Evolutionary conservation across 35 echinoderm and acorn worm species (phyloP), one percentile per base, ranked within the genome.

Genomic region (Heliocidaris erythrogramma): DNA sequence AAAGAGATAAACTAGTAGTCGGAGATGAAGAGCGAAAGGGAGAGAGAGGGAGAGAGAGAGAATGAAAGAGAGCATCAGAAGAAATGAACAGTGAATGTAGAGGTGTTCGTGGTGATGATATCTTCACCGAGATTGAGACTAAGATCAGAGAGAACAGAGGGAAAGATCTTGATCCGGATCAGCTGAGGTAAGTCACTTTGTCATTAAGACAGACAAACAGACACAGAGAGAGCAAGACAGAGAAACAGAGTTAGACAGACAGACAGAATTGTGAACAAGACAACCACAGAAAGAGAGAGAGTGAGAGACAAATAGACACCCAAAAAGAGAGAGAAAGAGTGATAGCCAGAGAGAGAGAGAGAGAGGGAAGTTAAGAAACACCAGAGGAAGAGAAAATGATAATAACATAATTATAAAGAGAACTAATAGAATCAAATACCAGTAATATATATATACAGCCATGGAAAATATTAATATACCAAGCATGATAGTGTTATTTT

Each of bases 51-150:
- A 86, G 31, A 11, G 85, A 30, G 24, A 30, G 2, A 86, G 27
- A 9, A 24, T 16, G 85, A 30, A 24, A 27, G 8, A 30, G 85
- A 27, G n/a, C n/a, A 18, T 84, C n/a, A 84, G 85, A 27, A 32
- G 85, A 86, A 7, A 3, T 0, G 85, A 30, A 86, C 12, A 30
- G 85, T 32, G 16, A 30, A 30, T 16, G 18, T 0, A 32, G 85
- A 86, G 16, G 16, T 7, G 27, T 86, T 24, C 27, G 2, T 86
- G 31, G 8, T 30, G 2, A 9, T 30, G 7, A 32, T 16, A 86
- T 92, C 47, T 92, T 92, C 49, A 13, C n/a, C 13, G 48, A 92
- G 48, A 92, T 92, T 59, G 91, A 92, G 50, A 21, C 91, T 48
- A 92, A 92, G 30, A 86, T 86, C 31, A 32, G 85, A 30, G 85